Evolutionary conservation across 2,113 vertebrate species (phyloP), one percentile per base, ranked within the genome.

Genomic region (Cinclus mexicanus): DNA sequence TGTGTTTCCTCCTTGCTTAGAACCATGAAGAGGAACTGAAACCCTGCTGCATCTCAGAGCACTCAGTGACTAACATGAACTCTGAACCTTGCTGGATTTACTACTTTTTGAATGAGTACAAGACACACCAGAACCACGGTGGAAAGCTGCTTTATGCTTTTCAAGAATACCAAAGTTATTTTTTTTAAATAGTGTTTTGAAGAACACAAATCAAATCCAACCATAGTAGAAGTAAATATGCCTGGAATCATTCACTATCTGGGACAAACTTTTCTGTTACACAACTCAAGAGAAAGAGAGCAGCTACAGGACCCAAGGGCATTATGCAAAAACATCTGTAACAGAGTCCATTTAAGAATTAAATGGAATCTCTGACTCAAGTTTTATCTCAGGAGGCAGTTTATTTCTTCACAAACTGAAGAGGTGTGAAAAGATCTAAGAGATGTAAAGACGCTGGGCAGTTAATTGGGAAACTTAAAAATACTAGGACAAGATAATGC

Each of bases 111-210:
- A 23, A 47, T 18, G 16, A 64, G 4, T 42, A 39, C 35, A 46
- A 57, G 29, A 57, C 28, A 47, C 26, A 44, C 11, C 37, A 61
- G 53, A 71, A 70, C 3, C 65, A 35, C 0, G 0, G 0, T 42
- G 47, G 22, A 81, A 78, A 49, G 42, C 70, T 60, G 69, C 22
- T 35, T 22, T 24, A 2, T 19, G 52, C 64, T 83, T 67, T 57
- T 56, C 80, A 91, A 81, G 31, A 94, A 57, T 0, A 94, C 9
- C 3, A 8, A 59, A 53, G 23, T 41, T 59, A 61, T 11, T 70
- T 65, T 55, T 33, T 1, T 2, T 63, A 70, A 70, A 17, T 0
- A 55, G 7, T 35, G 14, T 49, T 22, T 26, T 69, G 8, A 83
- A 74, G 64, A 56, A 83, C 49, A 72, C 12, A 68, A 79, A 72